Evolutionary conservation across 2,888 invertebrate species (phyloP), one percentile per base, ranked within the genome.

Genomic region (Leptinotarsa rubiginosa): DNA sequence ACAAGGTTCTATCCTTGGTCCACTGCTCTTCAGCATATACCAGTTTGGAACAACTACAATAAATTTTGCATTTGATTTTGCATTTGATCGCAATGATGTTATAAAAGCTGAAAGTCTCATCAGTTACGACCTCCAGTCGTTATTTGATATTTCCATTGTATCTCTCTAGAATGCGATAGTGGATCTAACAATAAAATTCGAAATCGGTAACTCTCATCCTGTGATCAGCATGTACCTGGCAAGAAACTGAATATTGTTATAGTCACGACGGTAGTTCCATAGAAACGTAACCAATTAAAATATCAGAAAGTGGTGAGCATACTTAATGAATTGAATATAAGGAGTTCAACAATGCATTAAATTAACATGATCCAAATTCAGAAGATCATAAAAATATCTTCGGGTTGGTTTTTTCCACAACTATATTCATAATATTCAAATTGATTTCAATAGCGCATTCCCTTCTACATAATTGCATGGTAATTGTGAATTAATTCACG

Each of bases 341-440:
- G 25, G 31, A 16, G 62, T 31, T 25, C 31, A 62, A 62, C 62
- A 62, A 62, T 31, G 62, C 62, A 62, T 62, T 62, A 62, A 62
- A 31, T 15, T 25, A 62, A 62, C 41, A 41, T 4, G n/a, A 62
- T 62, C 41, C 62, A 62, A 62, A 62, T 41, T 62, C n/a, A 12
- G 31, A 62, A n/a, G 7, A 62, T 31, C n/a, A n/a, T 31, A 62
- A 62, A 56, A 62, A 31, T 31, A 62, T 62, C n/a, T 41, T 62
- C 10, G 15, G 31, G 18, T 16, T 25, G 25, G n/a, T 62, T 62
- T 62, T 41, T 41, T n/a, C 4, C 41, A 12, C n/a, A 25, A 25
- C n/a, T 13, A 62, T 62, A 62, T 62, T 62, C 62, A 62, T 62
- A 62, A 62, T 62, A 62, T 62, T 41, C 62, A 56, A 22, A 56